Percentiles rank a stretch among this genome's conserved stretches.
phyloP scores from a whole-genome alignment of 2,113 vertebrate genomes.

The Arizona elegans region DNA sequence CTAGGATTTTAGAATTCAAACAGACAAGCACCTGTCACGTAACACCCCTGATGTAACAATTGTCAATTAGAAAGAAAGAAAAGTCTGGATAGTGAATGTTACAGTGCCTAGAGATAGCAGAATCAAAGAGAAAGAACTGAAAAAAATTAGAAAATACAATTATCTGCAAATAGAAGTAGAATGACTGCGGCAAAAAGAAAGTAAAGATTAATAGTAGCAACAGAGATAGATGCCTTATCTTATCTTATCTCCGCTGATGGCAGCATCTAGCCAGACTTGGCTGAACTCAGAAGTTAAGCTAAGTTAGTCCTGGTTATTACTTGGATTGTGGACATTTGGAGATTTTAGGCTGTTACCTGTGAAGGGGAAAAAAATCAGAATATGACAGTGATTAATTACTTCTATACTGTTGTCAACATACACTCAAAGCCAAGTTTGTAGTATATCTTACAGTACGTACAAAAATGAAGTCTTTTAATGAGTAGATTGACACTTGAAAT shows the following conservation, averaged over 20 bases:
- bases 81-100: background rate
- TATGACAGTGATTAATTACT: background rate
- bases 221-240: background rate
- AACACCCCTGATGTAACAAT: background rate
- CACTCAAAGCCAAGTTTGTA: background rate
- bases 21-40: background rate
- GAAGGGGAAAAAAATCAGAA: background rate
- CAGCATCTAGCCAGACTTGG: background rate
- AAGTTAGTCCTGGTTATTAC: background rate
- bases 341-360: background rate
- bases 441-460: background rate
- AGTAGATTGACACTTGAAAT: no score
- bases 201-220: background rate
- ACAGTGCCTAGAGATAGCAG: background rate
- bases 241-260: background rate
- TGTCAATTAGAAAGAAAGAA: background rate
- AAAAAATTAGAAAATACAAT: background rate
- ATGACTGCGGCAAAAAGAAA: background rate
- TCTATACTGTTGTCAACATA: background rate
- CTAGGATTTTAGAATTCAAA: background rate
- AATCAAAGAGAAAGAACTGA: background rate
- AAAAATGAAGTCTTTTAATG: background rate
- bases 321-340: background rate
- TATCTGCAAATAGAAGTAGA: background rate
- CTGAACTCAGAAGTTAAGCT: background rate